Base-by-base conservation (phyloP, 1,140 invertebrate genomes). In the Mycetomoellerius zeteki region DNA sequence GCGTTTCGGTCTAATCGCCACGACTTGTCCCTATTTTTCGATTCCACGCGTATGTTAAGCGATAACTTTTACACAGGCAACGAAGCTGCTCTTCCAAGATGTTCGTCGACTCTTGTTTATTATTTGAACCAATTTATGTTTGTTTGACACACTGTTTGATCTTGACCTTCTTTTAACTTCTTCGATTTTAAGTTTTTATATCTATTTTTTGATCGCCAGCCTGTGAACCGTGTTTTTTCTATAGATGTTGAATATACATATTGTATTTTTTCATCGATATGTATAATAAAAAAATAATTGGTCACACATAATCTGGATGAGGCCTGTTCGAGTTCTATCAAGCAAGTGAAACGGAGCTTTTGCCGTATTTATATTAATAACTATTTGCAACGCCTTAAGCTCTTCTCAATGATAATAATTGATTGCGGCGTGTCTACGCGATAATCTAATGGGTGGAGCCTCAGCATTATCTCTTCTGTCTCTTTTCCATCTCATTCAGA, bases 1-100 rank as follows among this genome's bases (percentile, higher is more conserved):
- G 80, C 80, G 69, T 84, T 84, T 84, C 80, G 54, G 0, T 84
- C 73, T 84, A 84, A 75, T 73, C 80, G 19, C 5, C 24, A 47
- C 37, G 24, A 82, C 14, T 75, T 60, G 37, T 50, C 47, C 43
- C 54, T 60, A 60, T 73, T 43, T 75, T 21, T 56, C 21, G 37
- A 73, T 73, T 82, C 24, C 67, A 12, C 54, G 75, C 37, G 24
- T 60, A 19, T 33, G 19, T 47, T 50, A 50, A 72, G 24, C 56
- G 62, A 75, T 75, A 75, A 60, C 19, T 27, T 27, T 27, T 56
- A 19, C 19, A 14, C 37, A 21, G 6, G 21, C 43, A 24, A 5
- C n/a, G 1, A 73, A 14, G 24, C 24, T 73, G 12, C 33, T 50
- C 67, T 60, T 73, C 12, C 8, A 8, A 80, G 43, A 67, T 37